Evolutionary conservation across 35 echinoderm and acorn worm species (phyloP).

Genomic region (Chiridota heheva): DNA sequence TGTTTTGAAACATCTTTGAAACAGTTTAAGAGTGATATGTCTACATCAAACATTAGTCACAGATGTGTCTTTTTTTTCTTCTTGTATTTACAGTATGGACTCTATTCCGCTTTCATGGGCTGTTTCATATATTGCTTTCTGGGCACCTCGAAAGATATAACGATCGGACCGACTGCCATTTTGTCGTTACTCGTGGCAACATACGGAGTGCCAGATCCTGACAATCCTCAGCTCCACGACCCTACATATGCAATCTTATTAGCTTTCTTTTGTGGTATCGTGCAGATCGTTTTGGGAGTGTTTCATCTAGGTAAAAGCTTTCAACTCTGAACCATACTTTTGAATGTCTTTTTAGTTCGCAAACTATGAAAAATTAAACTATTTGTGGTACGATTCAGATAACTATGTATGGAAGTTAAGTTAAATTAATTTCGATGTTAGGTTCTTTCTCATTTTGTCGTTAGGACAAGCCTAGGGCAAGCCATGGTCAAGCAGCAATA

Average conservation of each 20-base stretch:
- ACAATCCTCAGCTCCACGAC: slow-evolving; percentile 42
- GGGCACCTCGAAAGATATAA: slow-evolving; percentile 83
- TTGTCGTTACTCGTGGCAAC: slow-evolving; percentile 82
- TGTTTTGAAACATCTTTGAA: too few relatives aligned
- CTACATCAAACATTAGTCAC: neutral
- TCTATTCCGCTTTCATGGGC: slow-evolving; percentile 96
- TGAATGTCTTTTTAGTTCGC: too few relatives aligned
- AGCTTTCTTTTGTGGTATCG: slow-evolving; percentile 53
- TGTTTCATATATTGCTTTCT: slow-evolving; percentile 91
- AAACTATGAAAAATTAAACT: too few relatives aligned
- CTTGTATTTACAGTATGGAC: slow-evolving; percentile 64
- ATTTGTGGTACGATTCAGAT: too few relatives aligned
- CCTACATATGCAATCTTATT: slow-evolving; percentile 64
- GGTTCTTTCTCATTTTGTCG: too few relatives aligned
- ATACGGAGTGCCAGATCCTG: slow-evolving; percentile 51
- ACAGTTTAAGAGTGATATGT: neutral
- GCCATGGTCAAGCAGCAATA: too few relatives aligned
- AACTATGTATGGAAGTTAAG: too few relatives aligned
- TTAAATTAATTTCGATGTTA: too few relatives aligned
- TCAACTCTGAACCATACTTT: too few relatives aligned
- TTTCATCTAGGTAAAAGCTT: slow-evolving; percentile 63
- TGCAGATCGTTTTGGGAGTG: slow-evolving; percentile 59
- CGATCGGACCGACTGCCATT: slow-evolving; percentile 91
- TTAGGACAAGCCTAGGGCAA: too few relatives aligned
- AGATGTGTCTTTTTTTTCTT: neutral